A percentile compares a stretch with the other conserved stretches of the same genome.
phyloP scores from a whole-genome alignment of 2,113 vertebrate genomes.

The Antigone vipio region DNA sequence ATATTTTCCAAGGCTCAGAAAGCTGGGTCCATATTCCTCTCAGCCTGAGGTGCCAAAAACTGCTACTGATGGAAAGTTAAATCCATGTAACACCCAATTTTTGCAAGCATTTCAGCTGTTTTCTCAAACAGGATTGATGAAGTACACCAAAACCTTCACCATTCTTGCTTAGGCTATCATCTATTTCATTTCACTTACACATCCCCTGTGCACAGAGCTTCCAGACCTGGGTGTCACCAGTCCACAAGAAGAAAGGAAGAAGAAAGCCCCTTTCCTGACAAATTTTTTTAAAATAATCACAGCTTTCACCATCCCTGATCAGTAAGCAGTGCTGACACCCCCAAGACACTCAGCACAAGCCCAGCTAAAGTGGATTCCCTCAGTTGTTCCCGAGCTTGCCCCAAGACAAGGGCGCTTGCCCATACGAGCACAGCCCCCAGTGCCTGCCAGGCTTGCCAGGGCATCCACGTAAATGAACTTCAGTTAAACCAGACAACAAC shows the following conservation, averaged over 20 bases:
- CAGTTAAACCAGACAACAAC: neutral
- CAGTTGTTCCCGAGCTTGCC: fast-evolving
- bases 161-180: neutral
- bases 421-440: fast-evolving
- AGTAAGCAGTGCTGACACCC: neutral
- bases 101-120: neutral
- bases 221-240: neutral
- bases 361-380: neutral
- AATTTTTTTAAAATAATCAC: neutral
- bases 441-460: neutral
- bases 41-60: neutral
- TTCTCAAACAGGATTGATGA: neutral
- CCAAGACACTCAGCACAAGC: neutral
- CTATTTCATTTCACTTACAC: neutral
- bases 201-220: neutral
- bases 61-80: neutral
- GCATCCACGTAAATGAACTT: neutral
- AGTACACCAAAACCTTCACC: neutral
- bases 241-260: neutral
- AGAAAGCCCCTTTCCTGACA: neutral
- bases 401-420: neutral
- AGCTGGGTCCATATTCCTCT: fast-evolving
- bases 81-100: neutral
- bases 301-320: neutral
- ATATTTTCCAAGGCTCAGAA: neutral